Conservation (phyloP, 1,140 invertebrate species). For the Uloborus diversus region DNA sequence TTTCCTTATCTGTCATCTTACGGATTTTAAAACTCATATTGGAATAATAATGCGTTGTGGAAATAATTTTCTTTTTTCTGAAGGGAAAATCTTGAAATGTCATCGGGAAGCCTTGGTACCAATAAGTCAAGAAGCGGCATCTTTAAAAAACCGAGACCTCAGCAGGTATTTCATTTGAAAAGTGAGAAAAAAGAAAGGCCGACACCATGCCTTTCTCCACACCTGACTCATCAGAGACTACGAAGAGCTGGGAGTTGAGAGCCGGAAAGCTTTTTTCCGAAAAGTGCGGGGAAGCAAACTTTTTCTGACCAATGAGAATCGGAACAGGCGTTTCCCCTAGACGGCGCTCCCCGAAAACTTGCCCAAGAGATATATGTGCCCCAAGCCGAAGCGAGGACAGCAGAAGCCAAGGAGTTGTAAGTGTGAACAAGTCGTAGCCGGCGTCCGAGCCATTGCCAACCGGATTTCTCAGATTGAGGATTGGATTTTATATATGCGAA, state of each 20-base stretch:
- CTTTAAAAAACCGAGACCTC: background rate
- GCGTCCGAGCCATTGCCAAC: background rate
- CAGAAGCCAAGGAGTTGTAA: no score
- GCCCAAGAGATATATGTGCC: background rate
- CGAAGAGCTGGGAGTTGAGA: background rate
- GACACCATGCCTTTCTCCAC: background rate
- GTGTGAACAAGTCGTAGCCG: constrained; percentile 3
- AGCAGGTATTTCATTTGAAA: no score
- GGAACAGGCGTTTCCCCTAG: background rate
- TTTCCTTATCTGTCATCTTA: no score
- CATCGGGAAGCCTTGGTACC: no score
- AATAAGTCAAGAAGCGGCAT: background rate
- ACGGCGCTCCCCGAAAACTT: constrained; percentile 22
- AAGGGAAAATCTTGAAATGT: no score
- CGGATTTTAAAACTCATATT: no score
- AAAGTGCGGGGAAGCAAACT: background rate
- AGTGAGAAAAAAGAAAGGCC: background rate
- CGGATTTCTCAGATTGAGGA: background rate
- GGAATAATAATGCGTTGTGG: no score
- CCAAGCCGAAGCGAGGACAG: constrained; percentile 6
- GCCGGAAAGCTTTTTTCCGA: background rate
- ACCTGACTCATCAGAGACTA: background rate
- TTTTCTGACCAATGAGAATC: constrained; percentile 19
- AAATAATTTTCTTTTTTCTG: no score
- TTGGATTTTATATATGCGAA: no score